A percentile compares a stretch with the other conserved stretches of the same genome.
Evolutionary conservation across 1,140 invertebrate genomes (phyloP).

Genomic region (Microvelia longipes): DNA sequence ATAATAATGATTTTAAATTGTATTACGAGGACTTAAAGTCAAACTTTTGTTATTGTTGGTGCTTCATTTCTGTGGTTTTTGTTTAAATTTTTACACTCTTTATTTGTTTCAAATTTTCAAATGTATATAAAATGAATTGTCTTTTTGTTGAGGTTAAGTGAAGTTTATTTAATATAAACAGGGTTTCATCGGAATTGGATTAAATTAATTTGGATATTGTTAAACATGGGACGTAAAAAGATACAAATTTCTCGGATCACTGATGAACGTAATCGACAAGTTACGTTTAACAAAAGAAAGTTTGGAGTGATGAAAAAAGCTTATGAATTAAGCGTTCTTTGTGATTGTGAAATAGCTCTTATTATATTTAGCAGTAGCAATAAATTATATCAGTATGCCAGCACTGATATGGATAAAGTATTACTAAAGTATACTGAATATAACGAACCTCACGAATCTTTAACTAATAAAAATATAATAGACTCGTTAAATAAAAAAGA

Average conservation of each 20-base stretch:
- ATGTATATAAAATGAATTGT: too few relatives aligned
- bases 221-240: constrained; percentile 93
- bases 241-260: constrained; percentile 99
- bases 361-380: constrained; percentile 99
- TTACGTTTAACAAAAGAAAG: constrained; percentile 99
- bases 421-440: constrained; percentile 99
- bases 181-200: too few relatives aligned
- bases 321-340: constrained; percentile 95
- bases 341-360: constrained; percentile 97
- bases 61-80: too few relatives aligned
- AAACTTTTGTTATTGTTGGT: too few relatives aligned
- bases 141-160: too few relatives aligned
- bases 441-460: constrained; percentile 98
- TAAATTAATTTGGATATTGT: too few relatives aligned
- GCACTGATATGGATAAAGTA: constrained; percentile 99
- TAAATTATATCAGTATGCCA: constrained; percentile 98
- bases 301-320: constrained; percentile 99
- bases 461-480: constrained; percentile 99
- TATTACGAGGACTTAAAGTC: too few relatives aligned
- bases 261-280: constrained; percentile 97
- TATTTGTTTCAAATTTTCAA: too few relatives aligned
- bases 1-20: too few relatives aligned
- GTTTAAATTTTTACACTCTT: too few relatives aligned
- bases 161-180: too few relatives aligned
- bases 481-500: constrained; percentile 35